phyloP scores from a whole-genome alignment of 2,113 vertebrate genomes.

The Edolisoma coerulescens region DNA sequence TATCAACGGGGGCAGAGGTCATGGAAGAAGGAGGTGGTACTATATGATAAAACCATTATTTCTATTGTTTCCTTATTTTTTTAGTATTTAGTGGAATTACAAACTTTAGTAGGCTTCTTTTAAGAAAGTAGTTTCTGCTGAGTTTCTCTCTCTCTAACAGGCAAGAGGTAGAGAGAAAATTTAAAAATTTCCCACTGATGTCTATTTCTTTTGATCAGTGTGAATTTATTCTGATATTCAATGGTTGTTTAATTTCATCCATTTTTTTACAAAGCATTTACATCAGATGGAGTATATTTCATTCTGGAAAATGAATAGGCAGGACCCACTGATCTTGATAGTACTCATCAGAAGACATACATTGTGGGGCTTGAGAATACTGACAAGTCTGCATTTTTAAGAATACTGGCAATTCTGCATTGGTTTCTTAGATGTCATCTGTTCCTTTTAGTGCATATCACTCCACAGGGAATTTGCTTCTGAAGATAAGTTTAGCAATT shows the following conservation, averaged over 20 bases:
- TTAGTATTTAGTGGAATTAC: not conserved
- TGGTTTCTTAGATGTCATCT: not conserved
- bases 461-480: not conserved
- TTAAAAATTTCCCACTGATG: not conserved
- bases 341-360: not conserved
- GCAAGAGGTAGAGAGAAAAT: not conserved
- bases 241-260: not conserved
- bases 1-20: not conserved
- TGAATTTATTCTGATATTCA: not conserved
- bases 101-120: not conserved
- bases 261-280: not conserved
- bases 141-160: not conserved
- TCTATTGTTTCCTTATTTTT: not conserved
- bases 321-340: not conserved
- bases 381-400: not conserved
- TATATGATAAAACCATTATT: not conserved
- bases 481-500: not conserved
- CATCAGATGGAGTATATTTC: not conserved
- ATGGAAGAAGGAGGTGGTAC: not conserved
- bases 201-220: not conserved
- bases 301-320: not conserved
- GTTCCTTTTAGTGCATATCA: not conserved
- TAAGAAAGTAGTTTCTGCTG: not conserved
- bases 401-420: not conserved
- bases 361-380: not conserved